phyloP scores from a whole-genome alignment of 2,797 vertebrate genomes.

The Antrozous pallidus region DNA sequence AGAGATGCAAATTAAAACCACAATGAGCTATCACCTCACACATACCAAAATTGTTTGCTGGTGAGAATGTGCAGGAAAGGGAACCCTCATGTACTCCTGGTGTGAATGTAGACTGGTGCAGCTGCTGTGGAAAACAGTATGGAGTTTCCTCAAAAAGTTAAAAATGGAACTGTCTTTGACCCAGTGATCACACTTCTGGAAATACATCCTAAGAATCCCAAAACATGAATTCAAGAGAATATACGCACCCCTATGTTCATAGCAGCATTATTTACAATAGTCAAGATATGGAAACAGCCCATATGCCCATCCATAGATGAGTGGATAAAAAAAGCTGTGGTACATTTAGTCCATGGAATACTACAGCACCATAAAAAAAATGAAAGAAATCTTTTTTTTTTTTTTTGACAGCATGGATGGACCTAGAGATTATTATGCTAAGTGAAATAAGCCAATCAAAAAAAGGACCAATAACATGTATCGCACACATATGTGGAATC shows the following conservation, averaged over 20 bases:
- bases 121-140: not conserved
- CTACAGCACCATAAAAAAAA: not conserved
- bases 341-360: not conserved
- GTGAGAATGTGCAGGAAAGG: not conserved
- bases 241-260: not conserved
- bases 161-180: not conserved
- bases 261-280: not conserved
- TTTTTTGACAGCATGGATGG: not conserved
- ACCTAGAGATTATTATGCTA: not conserved
- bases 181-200: not conserved
- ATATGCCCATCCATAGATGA: not conserved
- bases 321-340: not conserved
- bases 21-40: not conserved
- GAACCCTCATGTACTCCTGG: not conserved
- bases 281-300: not conserved
- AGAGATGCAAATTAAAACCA: not conserved
- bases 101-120: not conserved
- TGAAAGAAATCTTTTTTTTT: not conserved
- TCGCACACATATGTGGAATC: not conserved
- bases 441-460: not conserved
- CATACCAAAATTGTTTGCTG: not conserved
- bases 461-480: not conserved
- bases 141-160: not conserved
- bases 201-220: not conserved
- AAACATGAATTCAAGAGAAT: not conserved